Conservation (phyloP, 2,113 vertebrate genomes). For the Callionymus lyra region DNA sequence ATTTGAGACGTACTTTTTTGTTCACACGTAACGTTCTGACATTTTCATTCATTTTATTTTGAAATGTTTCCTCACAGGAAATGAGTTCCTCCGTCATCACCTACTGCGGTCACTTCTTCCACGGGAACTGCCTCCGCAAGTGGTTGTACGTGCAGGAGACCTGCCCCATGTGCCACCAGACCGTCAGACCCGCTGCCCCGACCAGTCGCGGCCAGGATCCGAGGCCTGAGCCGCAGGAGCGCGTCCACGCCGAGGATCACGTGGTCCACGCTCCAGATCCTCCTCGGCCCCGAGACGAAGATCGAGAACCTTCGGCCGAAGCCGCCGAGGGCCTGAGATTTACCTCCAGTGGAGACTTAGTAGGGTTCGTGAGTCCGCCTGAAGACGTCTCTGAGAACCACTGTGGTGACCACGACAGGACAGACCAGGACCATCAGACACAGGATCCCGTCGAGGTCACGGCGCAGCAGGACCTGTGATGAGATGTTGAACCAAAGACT, state of each 20-base stretch:
- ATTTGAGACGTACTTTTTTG: too few relatives aligned
- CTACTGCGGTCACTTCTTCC: slow-evolving; percentile 76
- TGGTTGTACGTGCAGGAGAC: slow-evolving; percentile 83
- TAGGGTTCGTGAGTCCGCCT: slow-evolving; percentile 26
- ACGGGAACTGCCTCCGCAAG: slow-evolving; percentile 74
- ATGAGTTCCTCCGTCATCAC: slow-evolving; percentile 76
- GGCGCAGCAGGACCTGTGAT: too few relatives aligned
- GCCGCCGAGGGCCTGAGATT: slow-evolving; percentile 22
- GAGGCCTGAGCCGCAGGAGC: not conserved
- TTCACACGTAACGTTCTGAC: too few relatives aligned
- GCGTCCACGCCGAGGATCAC: not conserved
- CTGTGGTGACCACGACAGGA: slow-evolving; percentile 1
- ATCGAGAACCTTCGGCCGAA: too few relatives aligned
- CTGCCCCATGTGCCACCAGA: slow-evolving; percentile 79
- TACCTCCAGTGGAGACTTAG: slow-evolving; percentile 47
- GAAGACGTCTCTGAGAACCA: too few relatives aligned
- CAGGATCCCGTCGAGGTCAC: too few relatives aligned
- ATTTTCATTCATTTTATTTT: too few relatives aligned
- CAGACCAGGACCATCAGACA: slow-evolving; percentile 15
- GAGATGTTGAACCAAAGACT: too few relatives aligned
- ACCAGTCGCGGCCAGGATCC: not conserved
- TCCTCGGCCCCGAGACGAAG: too few relatives aligned
- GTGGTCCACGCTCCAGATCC: not conserved
- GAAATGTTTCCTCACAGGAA: slow-evolving; percentile 52
- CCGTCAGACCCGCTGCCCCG: slow-evolving; percentile 36